Evolutionary conservation across 2,888 invertebrate genomes (phyloP), one percentile per base, ranked within the genome.

Genomic region (Steinernema carpocapsae): DNA sequence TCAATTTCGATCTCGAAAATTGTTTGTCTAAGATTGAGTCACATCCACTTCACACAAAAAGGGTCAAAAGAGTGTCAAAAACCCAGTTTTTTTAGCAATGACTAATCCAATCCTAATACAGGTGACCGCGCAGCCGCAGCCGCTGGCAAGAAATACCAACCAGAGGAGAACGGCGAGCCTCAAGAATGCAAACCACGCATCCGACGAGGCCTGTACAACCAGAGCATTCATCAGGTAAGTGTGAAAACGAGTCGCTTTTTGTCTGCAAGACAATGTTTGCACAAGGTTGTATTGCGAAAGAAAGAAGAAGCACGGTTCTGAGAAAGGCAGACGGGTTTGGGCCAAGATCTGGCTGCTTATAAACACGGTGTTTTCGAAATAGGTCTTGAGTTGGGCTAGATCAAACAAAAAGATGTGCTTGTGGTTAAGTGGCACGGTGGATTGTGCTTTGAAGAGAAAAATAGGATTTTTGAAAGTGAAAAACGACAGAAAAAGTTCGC

Each of bases 171-270:
- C 19, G 74, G 71, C 70, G 82, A 81, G 46, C 86, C 87, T 19
- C 83, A 83, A 74, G 86, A 87, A 70, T 75, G 79, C 52, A 86
- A 85, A 74, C 87, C 87, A 46, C 76, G 87, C 24, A 87, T 87
- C 77, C 77, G 86, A 56, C 74, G 84, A 71, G 87, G 87, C 29
- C 80, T 87, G 37, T 83, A 86, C 81, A 84, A 85, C 75, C 82
- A 85, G 81, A 83, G 82, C 72, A 84, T 87, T 71, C 86, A 86
- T 71, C 79, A 82, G 78, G 82, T 81, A 70, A 70, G 72, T 26
- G 48, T 29, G 19, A 48, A 22, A 17, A 70, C 4, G 48, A 48
- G 48, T 7, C 37, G 37, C 37, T 37, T 37, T 37, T 37, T 37
- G 52, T 52, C 52, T 52, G 37, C 37, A 37, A 10, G 37, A 6